Evolutionary conservation across 2,113 vertebrate genomes (phyloP).

Genomic region (Perca fluviatilis): DNA sequence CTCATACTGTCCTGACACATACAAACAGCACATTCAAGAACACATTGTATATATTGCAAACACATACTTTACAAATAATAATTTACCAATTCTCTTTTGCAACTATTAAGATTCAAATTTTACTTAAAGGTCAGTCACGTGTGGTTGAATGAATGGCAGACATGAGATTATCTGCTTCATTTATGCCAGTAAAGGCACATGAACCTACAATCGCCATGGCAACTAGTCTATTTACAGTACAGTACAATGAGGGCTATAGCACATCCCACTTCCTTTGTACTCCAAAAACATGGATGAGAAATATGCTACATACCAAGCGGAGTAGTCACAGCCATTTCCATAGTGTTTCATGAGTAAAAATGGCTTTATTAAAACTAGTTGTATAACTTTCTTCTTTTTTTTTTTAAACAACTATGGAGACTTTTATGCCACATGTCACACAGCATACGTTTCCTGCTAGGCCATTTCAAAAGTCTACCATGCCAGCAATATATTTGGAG

Average conservation of each 20-base stretch:
- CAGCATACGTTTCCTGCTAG: neutral
- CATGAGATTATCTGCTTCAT: constrained; percentile 24
- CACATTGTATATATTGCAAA: constrained; percentile 2
- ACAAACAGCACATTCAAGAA: constrained; percentile 11
- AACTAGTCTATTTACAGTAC: constrained; percentile 76
- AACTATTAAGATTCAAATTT: neutral
- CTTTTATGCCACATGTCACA: constrained; percentile 4
- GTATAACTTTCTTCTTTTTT: neutral
- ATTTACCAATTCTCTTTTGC: neutral
- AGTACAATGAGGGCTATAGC: constrained; percentile 39
- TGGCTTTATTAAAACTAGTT: constrained; percentile 2
- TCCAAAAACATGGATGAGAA: constrained; percentile 36
- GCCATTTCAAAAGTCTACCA: constrained; percentile 2
- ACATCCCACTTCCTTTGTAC: constrained; percentile 31
- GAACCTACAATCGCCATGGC: constrained; percentile 65
- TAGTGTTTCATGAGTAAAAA: neutral
- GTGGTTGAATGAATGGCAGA: constrained; percentile 39
- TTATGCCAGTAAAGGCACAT: constrained; percentile 22
- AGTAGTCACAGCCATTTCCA: constrained; percentile 4
- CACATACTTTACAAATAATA: neutral
- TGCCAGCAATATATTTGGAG: constrained; percentile 9
- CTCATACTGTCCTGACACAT: constrained; percentile 27
- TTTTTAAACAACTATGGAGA: neutral
- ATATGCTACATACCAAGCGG: constrained; percentile 34
- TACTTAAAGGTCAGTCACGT: constrained; percentile 2